These are phyloP conservation scores for Drosophila macrospina DNA, from an alignment of 2,888 invertebrate species.

Conservation along the genomic window DNA sequence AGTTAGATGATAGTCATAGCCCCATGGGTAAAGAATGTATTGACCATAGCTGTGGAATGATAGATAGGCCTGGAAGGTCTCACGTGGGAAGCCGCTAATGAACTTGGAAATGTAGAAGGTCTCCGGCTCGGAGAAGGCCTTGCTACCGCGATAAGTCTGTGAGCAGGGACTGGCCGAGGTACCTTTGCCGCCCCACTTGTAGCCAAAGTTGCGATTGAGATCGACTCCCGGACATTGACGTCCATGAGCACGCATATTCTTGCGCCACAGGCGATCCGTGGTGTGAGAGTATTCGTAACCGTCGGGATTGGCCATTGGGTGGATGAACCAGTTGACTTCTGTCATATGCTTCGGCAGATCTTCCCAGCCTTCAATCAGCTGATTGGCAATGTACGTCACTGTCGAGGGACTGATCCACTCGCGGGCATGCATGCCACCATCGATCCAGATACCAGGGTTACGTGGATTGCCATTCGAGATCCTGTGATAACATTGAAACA, in stretches of 20 bases:
- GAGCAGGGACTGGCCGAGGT: conserved; percentile 93
- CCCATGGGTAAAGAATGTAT: conserved; percentile 94
- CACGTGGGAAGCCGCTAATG: conserved; percentile 85
- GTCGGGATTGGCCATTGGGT: conserved; percentile 92
- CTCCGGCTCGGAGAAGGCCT: conserved; percentile 95
- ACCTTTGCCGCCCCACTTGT: conserved; percentile 94
- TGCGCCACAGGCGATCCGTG: conserved; percentile 93
- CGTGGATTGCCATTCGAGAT: conserved; percentile 89
- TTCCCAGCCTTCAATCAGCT: conserved; percentile 89
- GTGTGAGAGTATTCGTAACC: conserved; percentile 95
- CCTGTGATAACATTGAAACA: conserved; percentile 76
- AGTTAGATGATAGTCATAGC: conserved; percentile 91
- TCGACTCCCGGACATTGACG: conserved; percentile 90
- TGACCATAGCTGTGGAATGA: conserved; percentile 95
- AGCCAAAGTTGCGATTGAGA: conserved; percentile 95
- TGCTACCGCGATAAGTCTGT: conserved; percentile 92
- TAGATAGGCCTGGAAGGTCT: conserved; percentile 89
- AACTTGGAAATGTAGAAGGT: conserved; percentile 89
- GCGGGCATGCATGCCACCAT: conserved; percentile 93
- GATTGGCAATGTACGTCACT: conserved; percentile 91
- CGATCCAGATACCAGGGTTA: conserved; percentile 90
- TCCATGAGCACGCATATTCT: conserved; percentile 88
- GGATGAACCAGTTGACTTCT: conserved; percentile 93
- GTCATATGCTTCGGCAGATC: conserved; percentile 89
- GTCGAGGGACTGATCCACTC: conserved; percentile 95